Conservation (phyloP, 2,797 vertebrate species). For the Clarias fuscus region DNA sequence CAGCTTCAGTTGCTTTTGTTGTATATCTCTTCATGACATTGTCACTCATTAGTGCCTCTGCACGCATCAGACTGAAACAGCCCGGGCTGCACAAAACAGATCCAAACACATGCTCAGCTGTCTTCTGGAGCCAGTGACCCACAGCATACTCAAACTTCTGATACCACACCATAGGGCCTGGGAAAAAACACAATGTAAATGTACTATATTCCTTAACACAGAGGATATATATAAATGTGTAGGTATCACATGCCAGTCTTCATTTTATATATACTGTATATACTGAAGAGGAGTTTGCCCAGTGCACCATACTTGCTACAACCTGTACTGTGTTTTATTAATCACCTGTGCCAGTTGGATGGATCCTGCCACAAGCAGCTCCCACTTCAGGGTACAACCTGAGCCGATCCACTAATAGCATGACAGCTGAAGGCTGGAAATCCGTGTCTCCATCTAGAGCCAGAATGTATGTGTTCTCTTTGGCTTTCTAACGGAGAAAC, state of each 20-base stretch:
- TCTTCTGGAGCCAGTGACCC: constrained; percentile 78
- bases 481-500: constrained; percentile 60
- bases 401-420: constrained; percentile 78
- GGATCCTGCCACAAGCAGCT: constrained; percentile 82
- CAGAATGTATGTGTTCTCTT: constrained; percentile 77
- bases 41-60: constrained; percentile 73
- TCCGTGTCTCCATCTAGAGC: constrained; percentile 83
- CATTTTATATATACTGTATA: too few species aligned
- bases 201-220: neutral
- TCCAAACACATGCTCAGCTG: constrained; percentile 73
- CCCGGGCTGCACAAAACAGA: constrained; percentile 76
- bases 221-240: neutral
- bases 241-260: too few species aligned
- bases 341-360: constrained; percentile 83
- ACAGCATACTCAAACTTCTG: constrained; percentile 79
- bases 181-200: neutral
- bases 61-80: constrained; percentile 78
- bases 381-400: constrained; percentile 78
- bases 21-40: constrained; percentile 77
- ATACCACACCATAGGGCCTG: constrained; percentile 78
- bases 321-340: neutral
- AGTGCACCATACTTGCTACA: too few species aligned
- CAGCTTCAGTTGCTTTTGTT: constrained; percentile 64
- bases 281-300: too few species aligned
- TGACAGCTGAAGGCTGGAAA: constrained; percentile 79